Conservation (phyloP, 1,140 invertebrate genomes). For the Platyura marginata region DNA sequence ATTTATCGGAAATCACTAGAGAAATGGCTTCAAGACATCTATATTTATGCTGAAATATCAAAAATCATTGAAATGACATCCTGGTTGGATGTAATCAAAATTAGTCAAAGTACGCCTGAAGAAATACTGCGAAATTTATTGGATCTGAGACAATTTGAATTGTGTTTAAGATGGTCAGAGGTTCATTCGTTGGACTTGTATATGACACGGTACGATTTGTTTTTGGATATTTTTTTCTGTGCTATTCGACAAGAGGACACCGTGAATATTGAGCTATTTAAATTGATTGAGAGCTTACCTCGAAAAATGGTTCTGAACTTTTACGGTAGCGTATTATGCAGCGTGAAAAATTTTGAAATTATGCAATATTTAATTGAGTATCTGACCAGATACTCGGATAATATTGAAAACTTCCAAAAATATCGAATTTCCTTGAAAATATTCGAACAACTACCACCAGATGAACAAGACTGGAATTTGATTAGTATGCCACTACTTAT, state of each 20-base stretch:
- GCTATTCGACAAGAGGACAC: conserved; percentile 19
- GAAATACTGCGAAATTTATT: conserved; percentile 28
- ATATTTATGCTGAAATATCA: conserved; percentile 26
- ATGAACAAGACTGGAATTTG: conserved; percentile 35
- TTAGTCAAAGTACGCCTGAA: conserved; percentile 26
- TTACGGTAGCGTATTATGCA: conserved; percentile 37
- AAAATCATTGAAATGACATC: conserved; percentile 22
- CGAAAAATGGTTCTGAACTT: conserved; percentile 31
- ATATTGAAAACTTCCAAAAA: conserved; percentile 35
- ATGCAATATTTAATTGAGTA: conserved; percentile 40
- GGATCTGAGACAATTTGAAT: conserved; percentile 30
- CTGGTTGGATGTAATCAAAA: conserved; percentile 25
- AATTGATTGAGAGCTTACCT: conserved; percentile 23
- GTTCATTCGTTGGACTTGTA: conserved; percentile 28
- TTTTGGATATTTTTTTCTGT: conserved; percentile 25
- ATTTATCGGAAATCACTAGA: conserved; percentile 14
- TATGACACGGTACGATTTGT: conserved; percentile 23
- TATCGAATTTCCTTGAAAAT: conserved; percentile 26
- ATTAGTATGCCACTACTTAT: conserved; percentile 46
- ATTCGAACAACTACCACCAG: conserved; percentile 24
- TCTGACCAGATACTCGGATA: conserved; percentile 30
- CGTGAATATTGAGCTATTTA: conserved; percentile 24
- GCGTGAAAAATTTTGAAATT: conserved; percentile 36
- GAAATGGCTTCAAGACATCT: conserved; percentile 26
- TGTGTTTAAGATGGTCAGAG: conserved; percentile 41